Conservation (phyloP, 53 echinoderm and acorn worm genomes). For the Echinometra lucunter region DNA sequence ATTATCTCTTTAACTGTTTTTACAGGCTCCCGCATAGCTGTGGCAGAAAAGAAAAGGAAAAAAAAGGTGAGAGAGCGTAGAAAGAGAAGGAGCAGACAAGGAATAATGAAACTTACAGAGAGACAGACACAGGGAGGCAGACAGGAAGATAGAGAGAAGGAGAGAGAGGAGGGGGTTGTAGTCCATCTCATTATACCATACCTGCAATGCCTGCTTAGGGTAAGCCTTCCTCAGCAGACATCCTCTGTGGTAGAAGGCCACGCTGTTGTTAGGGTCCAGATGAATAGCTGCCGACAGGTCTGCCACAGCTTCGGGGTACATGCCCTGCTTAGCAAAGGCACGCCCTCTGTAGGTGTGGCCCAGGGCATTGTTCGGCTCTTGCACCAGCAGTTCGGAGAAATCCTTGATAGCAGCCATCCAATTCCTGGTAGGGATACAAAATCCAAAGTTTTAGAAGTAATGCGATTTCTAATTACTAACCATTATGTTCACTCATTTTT, state of each 20-base stretch:
- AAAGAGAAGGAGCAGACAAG: background rate
- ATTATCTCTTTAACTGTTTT: no score
- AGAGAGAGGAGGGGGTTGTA: background rate
- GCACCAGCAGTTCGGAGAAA: constrained; percentile 88
- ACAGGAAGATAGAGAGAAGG: background rate
- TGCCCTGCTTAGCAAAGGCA: constrained; percentile 94
- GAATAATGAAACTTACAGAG: background rate
- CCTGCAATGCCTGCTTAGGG: constrained; percentile 89
- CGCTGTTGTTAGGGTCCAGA: constrained; percentile 87
- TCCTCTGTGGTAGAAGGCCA: constrained; percentile 91
- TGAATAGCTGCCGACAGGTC: constrained; percentile 96
- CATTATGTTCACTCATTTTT: background rate
- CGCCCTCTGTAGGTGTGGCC: constrained; percentile 93
- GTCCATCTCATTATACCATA: background rate
- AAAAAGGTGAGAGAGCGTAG: background rate
- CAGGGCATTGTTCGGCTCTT: constrained; percentile 95
- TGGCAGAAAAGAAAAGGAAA: background rate
- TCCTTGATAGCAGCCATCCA: constrained; percentile 97
- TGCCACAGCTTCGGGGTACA: constrained; percentile 86
- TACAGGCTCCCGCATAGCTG: no score
- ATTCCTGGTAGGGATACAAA: constrained; percentile 72
- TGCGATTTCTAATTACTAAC: background rate
- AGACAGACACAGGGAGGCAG: background rate
- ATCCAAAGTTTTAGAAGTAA: background rate
- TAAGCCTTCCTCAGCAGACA: constrained; percentile 93